A percentile compares a stretch with the other conserved stretches of the same genome.
Evolutionary conservation across 2,113 vertebrate genomes (phyloP).

Genomic region (Takifugu flavidus): DNA sequence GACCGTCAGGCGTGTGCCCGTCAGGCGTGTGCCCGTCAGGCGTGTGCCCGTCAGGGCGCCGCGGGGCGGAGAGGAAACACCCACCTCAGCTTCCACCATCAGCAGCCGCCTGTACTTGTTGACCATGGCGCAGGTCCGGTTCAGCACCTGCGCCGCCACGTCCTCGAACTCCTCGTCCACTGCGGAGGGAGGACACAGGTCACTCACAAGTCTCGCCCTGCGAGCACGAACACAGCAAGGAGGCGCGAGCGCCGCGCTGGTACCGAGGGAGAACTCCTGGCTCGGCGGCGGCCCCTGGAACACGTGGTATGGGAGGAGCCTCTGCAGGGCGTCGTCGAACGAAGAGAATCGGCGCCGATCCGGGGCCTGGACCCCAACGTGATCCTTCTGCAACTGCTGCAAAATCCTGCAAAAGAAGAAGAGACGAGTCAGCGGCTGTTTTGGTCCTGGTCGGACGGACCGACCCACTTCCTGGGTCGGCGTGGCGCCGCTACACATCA

Average conservation of each 20-base stretch:
- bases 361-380: conserved; percentile 78
- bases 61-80: not conserved
- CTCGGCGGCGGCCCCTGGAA: conserved; percentile 87
- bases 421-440: not conserved
- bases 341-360: conserved; percentile 83
- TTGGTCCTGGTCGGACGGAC: too few relatives aligned
- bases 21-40: not conserved
- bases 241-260: not conserved
- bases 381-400: conserved; percentile 87
- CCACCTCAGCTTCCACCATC: conserved; percentile 95
- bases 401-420: conserved; percentile 74
- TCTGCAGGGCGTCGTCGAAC: conserved; percentile 80
- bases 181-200: conserved; percentile 38
- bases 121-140: conserved; percentile 91
- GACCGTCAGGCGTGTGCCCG: not conserved
- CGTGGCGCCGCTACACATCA: not conserved
- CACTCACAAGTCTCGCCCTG: not conserved
- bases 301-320: conserved; percentile 91
- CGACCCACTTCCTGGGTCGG: not conserved
- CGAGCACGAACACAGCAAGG: too few relatives aligned
- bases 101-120: conserved; percentile 95
- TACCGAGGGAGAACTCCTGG: conserved; percentile 82
- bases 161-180: conserved; percentile 93
- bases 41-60: not conserved
- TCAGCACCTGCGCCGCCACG: conserved; percentile 88